Percentiles rank a stretch among this genome's conserved stretches.
Conservation (phyloP, 2,113 vertebrate species). For the Callipepla californica region DNA sequence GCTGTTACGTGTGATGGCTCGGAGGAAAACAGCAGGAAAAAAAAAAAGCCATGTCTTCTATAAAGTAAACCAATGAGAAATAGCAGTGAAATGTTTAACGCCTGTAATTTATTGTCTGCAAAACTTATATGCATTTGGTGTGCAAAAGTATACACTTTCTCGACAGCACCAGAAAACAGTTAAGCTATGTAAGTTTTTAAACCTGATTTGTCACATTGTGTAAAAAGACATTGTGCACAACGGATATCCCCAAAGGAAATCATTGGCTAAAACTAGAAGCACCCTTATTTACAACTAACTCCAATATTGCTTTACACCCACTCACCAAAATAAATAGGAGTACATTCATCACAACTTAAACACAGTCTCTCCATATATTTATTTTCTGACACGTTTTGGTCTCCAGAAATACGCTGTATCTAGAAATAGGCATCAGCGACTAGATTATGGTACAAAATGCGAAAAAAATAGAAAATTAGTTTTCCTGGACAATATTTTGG, state of each 20-base stretch:
- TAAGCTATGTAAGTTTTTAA: constrained; percentile 62
- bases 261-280: constrained; percentile 60
- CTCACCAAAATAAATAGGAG: constrained; percentile 82
- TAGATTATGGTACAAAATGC: constrained; percentile 78
- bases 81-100: constrained; percentile 78
- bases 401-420: constrained; percentile 76
- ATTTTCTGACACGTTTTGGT: constrained; percentile 83
- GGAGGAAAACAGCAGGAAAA: background rate
- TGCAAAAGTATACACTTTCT: constrained; percentile 77
- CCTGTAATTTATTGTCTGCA: constrained; percentile 78
- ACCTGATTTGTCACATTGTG: constrained; percentile 79
- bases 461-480: constrained; percentile 73
- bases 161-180: constrained; percentile 78
- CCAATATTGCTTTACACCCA: constrained; percentile 77
- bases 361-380: constrained; percentile 80
- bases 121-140: constrained; percentile 71
- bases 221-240: constrained; percentile 75
- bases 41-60: background rate
- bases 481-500: constrained; percentile 77
- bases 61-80: constrained; percentile 74
- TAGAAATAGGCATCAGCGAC: constrained; percentile 78
- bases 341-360: constrained; percentile 81
- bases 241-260: constrained; percentile 60
- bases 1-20: background rate
- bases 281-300: constrained; percentile 75